Base-by-base conservation (phyloP, 1,140 invertebrate species). In the Drosophila saltans region DNA sequence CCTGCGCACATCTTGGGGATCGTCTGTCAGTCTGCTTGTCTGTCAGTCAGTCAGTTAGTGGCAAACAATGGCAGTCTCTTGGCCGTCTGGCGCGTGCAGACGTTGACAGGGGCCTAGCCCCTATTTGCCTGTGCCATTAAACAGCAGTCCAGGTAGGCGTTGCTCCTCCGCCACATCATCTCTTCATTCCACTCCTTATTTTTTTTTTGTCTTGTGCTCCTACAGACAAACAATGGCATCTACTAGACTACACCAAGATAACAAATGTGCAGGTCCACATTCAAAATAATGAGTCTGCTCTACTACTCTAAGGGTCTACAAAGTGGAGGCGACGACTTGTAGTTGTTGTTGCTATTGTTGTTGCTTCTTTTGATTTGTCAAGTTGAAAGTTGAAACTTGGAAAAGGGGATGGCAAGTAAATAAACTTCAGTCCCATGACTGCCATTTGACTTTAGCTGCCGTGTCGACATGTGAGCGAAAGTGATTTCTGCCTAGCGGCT, bases 91-190 rank as follows among this genome's bases (percentile, higher is more conserved):
- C 45, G 21, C 45, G 45, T 52, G 45, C 70, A 66, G 78, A 80
- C 64, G 68, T 80, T 76, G 78, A 80, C 78, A 75, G 78, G 61
- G 28, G 75, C 75, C 75, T 78, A 78, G 74, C 75, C 74, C 72
- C 72, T 55, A 72, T 69, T 75, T 66, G 73, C 61, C 69, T 65
- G 70, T 26, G 45, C 45, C 45, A 52, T 52, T 52, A 86, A 86
- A 86, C 78, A 69, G 82, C 81, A 84, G 81, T 76, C 70, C 66
- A 63, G 69, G 82, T 86, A 78, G 82, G 80, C 82, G 82, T 79
- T 68, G 69, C 79, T 68, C 58, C 70, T 69, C 66, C 36, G 33
- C 43, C 39, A 30, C 68, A 58, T 28, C 24, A 16, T 55, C 48
- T 39, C 36, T 56, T 39, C 64, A 26, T 33, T 16, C 21, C 11